Evolutionary conservation across 2,797 vertebrate genomes (phyloP), one percentile per base, ranked within the genome.

Genomic region (Periophthalmus magnuspinnatus): DNA sequence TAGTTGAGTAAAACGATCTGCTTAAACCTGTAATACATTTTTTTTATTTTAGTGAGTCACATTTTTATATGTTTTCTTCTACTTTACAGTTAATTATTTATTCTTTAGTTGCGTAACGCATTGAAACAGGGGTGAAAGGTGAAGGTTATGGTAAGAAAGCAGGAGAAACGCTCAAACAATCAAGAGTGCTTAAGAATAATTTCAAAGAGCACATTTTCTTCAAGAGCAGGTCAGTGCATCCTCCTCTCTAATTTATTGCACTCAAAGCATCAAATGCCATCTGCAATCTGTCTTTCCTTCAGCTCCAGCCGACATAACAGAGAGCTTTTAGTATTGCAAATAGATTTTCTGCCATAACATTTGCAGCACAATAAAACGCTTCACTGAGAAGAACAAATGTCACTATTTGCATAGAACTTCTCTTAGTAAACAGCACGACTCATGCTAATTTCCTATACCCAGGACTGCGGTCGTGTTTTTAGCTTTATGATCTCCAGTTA

Each of bases 341-440:
- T 78, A 81, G 79, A 82, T 84, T 81, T 81, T 68, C 75, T 63
- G 62, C 69, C 68, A 71, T 58, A 41, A 32, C 68, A 59, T 81
- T 72, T 80, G 76, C 75, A 71, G 70, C 75, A 81, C 76, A 47
- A 58, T 5, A 36, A 77, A 74, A 78, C 21, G 74, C 77, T 83
- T 80, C 76, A 71, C 72, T n/a, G 28, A 63, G 71, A 75, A 69
- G 69, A 71, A 69, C 76, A 88, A 87, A 88, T 90, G 88, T 82
- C 87, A 81, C 75, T 68, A 86, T 90, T 92, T 87, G 85, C 87
- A 89, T 90, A 80, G 17, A 65, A 71, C 78, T 84, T 81, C 78
- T 76, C 73, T 72, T 70, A 61, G 84, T 79, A 84, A 88, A 89
- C 79, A 87, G 71, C 76, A 70, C 59, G 36, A 76, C 72, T 80